Conservation (phyloP, 2,888 invertebrate species). For the Torymus auratus region DNA sequence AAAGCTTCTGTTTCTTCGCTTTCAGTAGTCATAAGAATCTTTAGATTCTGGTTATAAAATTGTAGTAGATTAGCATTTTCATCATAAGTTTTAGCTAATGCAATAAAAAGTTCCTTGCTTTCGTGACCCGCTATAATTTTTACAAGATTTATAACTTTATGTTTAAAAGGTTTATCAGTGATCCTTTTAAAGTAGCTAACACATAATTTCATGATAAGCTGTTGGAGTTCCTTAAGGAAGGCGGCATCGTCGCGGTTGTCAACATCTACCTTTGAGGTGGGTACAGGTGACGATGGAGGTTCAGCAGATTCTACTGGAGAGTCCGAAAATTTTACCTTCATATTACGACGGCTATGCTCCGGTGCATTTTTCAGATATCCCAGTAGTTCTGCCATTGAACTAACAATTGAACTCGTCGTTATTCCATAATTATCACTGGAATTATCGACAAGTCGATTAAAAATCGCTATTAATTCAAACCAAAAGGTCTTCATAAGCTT, state of each 20-base stretch:
- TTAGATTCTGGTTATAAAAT: constrained; percentile 76
- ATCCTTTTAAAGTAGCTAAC: constrained; percentile 80
- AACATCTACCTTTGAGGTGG: background rate
- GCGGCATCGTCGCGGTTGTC: constrained; percentile 62
- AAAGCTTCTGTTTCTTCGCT: constrained; percentile 79
- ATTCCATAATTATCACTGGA: constrained; percentile 58
- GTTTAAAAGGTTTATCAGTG: constrained; percentile 73
- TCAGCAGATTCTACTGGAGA: constrained; percentile 61
- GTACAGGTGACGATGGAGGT: constrained; percentile 38
- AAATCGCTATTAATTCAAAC: constrained; percentile 71
- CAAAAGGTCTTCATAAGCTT: constrained; percentile 75
- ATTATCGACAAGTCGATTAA: constrained; percentile 65
- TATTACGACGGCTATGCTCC: constrained; percentile 76
- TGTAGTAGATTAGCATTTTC: constrained; percentile 67
- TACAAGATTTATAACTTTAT: constrained; percentile 78
- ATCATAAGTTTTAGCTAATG: constrained; percentile 73
- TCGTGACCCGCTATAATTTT: constrained; percentile 80
- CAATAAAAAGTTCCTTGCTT: constrained; percentile 78
- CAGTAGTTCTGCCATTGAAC: constrained; percentile 77
- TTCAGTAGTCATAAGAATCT: constrained; percentile 78
- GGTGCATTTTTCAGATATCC: constrained; percentile 76
- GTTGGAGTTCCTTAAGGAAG: constrained; percentile 77
- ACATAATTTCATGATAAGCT: constrained; percentile 77
- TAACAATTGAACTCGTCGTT: constrained; percentile 42
- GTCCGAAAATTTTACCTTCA: constrained; percentile 79